Evolutionary conservation across 2,797 vertebrate species (phyloP).

Genomic region (Tragelaphus oryx): DNA sequence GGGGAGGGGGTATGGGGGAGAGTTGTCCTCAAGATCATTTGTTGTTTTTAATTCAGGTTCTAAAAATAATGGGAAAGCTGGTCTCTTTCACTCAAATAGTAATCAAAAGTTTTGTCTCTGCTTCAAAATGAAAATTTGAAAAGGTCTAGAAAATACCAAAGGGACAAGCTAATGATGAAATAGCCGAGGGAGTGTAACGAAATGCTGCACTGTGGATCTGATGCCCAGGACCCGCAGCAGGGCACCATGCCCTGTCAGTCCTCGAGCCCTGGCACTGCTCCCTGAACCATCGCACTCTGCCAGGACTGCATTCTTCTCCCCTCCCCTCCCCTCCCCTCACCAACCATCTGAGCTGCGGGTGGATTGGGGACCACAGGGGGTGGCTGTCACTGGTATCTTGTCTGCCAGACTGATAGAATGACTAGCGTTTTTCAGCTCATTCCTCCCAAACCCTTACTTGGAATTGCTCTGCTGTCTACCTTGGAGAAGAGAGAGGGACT

Average conservation of each 20-base stretch:
- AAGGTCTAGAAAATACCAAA: not conserved
- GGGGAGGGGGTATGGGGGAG: not conserved
- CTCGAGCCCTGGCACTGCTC: not conserved
- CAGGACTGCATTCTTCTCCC: no score
- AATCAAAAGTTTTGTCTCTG: not conserved
- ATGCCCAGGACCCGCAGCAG: not conserved
- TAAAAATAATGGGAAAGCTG: not conserved
- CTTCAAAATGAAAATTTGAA: not conserved
- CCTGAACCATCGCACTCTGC: not conserved
- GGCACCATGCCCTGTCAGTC: not conserved
- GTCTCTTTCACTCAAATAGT: not conserved
- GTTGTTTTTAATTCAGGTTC: not conserved
- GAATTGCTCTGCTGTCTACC: not conserved
- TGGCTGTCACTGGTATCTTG: not conserved
- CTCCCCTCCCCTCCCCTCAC: fast-evolving
- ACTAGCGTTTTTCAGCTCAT: not conserved
- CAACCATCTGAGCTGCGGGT: not conserved
- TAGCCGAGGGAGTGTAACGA: not conserved
- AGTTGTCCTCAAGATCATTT: not conserved
- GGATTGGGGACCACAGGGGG: fast-evolving
- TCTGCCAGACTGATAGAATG: not conserved
- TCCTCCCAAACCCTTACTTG: not conserved
- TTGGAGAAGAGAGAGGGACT: not conserved
- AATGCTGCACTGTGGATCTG: not conserved
- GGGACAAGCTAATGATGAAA: not conserved